Conservation (phyloP, 2,888 invertebrate species). For the Leptothorax acervorum region DNA sequence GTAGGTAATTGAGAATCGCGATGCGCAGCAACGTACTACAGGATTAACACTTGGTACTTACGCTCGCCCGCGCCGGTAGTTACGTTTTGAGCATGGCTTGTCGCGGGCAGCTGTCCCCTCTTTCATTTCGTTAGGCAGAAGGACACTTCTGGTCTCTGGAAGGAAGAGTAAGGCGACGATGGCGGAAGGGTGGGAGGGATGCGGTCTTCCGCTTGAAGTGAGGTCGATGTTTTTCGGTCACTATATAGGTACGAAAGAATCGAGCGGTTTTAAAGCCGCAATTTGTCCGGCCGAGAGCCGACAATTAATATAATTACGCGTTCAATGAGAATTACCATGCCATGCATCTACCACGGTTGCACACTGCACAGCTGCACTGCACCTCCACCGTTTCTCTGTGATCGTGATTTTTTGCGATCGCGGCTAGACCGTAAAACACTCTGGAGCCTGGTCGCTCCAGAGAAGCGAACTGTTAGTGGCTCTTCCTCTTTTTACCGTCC, state of each 20-base stretch:
- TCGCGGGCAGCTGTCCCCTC: constrained; percentile 49
- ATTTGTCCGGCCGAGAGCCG: constrained; percentile 73
- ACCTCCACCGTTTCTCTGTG: constrained; percentile 33
- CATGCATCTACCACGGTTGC: constrained; percentile 60
- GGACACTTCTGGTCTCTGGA: background rate
- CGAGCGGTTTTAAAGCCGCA: constrained; percentile 67
- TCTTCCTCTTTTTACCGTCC: constrained; percentile 31
- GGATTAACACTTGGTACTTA: background rate
- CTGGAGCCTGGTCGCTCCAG: constrained; percentile 9
- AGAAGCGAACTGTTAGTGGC: constrained; percentile 8
- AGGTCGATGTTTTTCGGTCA: constrained; percentile 49
- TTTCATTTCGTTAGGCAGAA: constrained; percentile 1
- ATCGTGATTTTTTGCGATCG: constrained; percentile 70
- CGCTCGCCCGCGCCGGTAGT: no score
- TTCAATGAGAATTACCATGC: constrained; percentile 75
- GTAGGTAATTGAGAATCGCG: constrained; percentile 53
- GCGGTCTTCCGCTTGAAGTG: constrained; percentile 6
- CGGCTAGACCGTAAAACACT: constrained; percentile 62
- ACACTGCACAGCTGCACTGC: constrained; percentile 42
- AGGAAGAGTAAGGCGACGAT: background rate
- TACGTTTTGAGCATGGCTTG: constrained; percentile 24
- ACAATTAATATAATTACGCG: constrained; percentile 80
- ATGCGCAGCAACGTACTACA: constrained; percentile 27
- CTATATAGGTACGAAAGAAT: constrained; percentile 5
- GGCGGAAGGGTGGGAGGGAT: background rate